Evolutionary conservation across 2,113 vertebrate genomes (phyloP), one percentile per base, ranked within the genome.

Genomic region (Echinops telfairi): DNA sequence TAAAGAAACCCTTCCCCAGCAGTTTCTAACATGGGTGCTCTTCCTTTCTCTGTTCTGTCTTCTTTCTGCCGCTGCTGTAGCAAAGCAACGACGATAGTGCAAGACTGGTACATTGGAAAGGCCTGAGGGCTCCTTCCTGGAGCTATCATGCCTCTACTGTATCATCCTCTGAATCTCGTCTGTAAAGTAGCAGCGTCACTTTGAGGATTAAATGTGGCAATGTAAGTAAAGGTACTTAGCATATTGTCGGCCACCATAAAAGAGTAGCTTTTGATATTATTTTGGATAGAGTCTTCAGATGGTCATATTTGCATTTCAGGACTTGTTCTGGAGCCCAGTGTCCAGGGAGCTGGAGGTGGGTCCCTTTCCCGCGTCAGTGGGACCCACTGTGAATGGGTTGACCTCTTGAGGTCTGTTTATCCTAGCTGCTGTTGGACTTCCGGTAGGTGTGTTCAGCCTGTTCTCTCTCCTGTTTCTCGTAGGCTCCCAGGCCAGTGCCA

Each of bases 401-500:
- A 36, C 60, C 25, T 86, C 70, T 64, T 86, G 82, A 82, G 17
- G 1, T 80, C 60, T 86, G 0, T 94, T 66, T 94, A 79, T 79
- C 88, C 19, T 62, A 0, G 10, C 57, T 23, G 57, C 38, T 73
- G 27, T 53, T 87, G 40, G 16, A 25, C 66, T 77, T 85, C 36
- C 23, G 62, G 62, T 92, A 95, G 94, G 90, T 96, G 90, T 97
- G 96, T 96, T 91, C 96, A 98, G 97, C 96, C 96, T 97, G 92
- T 95, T 97, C 93, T 98, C 73, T 98, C 64, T 97, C 92, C 97
- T 90, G 86, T 98, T 97, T 98, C 96, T 98, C 96, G 92, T 97
- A 98, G 98, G 98, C 98, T 99, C 97, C 98, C 98, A 92, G 98
- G 98, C 97, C 98, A 98, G 97, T 98, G 98, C 98, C 98, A 98